A percentile compares a stretch with the other conserved stretches of the same genome.
Evolutionary conservation across 2,113 vertebrate species (phyloP).

Genomic region (Dendrocopos noguchii): DNA sequence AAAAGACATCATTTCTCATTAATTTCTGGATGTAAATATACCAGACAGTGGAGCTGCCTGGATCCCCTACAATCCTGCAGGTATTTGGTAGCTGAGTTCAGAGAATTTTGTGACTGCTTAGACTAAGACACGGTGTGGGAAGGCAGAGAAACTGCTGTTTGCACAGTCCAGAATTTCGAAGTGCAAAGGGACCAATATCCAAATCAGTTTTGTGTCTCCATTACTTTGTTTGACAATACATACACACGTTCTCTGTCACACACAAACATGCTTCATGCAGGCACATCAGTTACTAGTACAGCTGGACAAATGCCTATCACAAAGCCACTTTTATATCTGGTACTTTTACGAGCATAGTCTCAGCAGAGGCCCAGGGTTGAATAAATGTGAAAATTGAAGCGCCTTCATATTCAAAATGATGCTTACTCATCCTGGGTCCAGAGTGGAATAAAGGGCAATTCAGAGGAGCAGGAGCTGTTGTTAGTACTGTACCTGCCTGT

Average conservation of each 20-base stretch:
- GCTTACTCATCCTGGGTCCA: conserved; percentile 6
- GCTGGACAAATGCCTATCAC: not conserved
- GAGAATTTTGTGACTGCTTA: not conserved
- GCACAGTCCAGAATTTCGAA: not conserved
- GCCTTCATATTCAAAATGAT: conserved; percentile 3
- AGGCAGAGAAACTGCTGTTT: not conserved
- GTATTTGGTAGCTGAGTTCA: not conserved
- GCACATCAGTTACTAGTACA: not conserved
- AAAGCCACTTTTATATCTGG: not conserved
- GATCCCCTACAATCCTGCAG: not conserved
- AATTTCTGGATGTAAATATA: not conserved
- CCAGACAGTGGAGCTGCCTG: not conserved
- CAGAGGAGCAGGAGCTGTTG: not conserved
- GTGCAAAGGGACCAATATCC: not conserved
- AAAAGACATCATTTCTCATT: not conserved
- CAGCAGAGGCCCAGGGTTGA: not conserved
- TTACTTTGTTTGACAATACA: not conserved
- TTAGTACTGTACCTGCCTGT: not conserved
- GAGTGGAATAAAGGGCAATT: not conserved
- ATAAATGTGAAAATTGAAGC: conserved; percentile 26
- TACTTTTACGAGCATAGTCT: not conserved
- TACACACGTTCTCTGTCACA: not conserved
- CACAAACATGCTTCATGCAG: not conserved
- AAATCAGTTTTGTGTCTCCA: not conserved
- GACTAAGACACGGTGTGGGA: not conserved